Base-by-base conservation (phyloP, 1,140 invertebrate species). In the Daktulosphaira vitifoliae region DNA sequence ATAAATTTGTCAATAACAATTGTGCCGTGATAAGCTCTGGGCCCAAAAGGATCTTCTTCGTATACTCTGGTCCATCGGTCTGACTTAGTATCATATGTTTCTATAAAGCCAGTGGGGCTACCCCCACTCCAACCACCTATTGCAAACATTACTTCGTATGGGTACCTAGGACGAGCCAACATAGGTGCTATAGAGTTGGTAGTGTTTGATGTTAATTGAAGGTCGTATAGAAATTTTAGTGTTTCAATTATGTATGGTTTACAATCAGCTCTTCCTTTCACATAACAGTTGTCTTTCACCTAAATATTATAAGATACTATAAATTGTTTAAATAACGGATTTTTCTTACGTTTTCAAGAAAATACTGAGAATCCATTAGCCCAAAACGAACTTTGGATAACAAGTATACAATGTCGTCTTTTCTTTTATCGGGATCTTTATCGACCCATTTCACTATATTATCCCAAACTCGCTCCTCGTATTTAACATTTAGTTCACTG, bases 381-480 rank as follows among this genome's bases (percentile, higher is more conserved):
- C 92, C 91, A 2, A 94, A 79, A 18, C 91, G 80, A 67, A 92
- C 86, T 62, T 85, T 85, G 39, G 82, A 81, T 80, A 96, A 85
- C 1, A 96, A 74, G 29, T 82, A 78, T 0, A 85, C 81, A 6
- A 90, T 84, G 68, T 86, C 75, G 25, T 77, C 70, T 72, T 82
- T 83, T 8, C 87, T 79, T 5, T 72, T 73, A n/a, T 81, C 77
- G 0, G 81, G 78, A 70, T 88, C 81, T 46, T 80, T 69, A 48
- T 84, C 76, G 22, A 86, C 81, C 84, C 84, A 86, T 16, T 77
- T 75, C 3, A 86, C 54, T 0, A 82, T 77, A 9, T 80, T 72
- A 67, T 84, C 82, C 84, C 84, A 86, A 3, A 84, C 83, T 0
- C 78, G 72, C 69, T 86, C 83, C 68, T 86, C 84, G 65, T 77